Base-by-base conservation (phyloP, 2,113 vertebrate species). In the Chaetodon trifascialis region DNA sequence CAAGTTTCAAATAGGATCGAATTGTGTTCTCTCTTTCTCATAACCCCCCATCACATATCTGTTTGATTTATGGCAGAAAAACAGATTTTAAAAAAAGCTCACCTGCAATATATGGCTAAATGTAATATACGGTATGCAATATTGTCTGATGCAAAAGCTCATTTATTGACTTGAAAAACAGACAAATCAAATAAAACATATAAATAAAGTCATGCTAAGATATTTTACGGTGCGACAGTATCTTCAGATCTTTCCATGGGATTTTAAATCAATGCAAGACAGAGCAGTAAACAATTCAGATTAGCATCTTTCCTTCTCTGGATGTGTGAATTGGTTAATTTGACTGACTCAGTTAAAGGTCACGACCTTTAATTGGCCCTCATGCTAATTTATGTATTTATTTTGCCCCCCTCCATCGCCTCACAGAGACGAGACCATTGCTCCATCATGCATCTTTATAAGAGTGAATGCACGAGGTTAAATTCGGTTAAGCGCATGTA, bases 261-360 rank as follows among this genome's bases (percentile, higher is more conserved):
- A 56, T 54, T 78, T 59, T 14, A 44, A 10, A 73, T 71, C n/a
- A 25, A 40, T 59, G 21, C 23, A 55, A 47, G 51, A 49, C 34
- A 23, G 21, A 65, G 30, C 23, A 25, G 5, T 38, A 59, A 60
- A 80, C 47, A 62, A 62, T 49, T 17, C 17, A 59, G 17, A 76
- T 11, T 8, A 79, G 59, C 38, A 71, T 59, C 36, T 73, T 72
- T 10, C 51, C 23, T 40, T 52, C 21, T 23, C 14, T 55, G 19
- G 46, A 12, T 60, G 42, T 30, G 6, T 65, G 44, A 46, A 63
- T 36, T 21, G 7, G 23, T 73, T 47, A 62, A 81, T 56, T 30
- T 52, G 56, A 52, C 16, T 63, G 23, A 30, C 7, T 67, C 55
- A 68, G 62, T 25, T 47, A 77, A 56, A 82, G 67, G 51, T 68